Base-by-base conservation (phyloP, 2,113 vertebrate species). In the Serilophus lunatus region DNA sequence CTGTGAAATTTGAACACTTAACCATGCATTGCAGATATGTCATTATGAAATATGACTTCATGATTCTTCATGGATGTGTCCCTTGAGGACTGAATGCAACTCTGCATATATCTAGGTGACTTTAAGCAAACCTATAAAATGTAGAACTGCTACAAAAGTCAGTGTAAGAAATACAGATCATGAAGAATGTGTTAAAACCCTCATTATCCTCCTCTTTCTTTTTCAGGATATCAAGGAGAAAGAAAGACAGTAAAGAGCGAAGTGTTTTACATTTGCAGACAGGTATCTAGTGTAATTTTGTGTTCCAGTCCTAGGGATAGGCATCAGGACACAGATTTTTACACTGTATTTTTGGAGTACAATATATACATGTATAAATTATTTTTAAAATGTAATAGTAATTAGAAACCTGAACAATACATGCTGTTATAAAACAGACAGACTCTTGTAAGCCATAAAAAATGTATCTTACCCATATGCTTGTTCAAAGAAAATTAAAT, bases 91-190 rank as follows among this genome's bases (percentile, higher is more conserved):
- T 35, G 76, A 82, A 85, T 3, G 9, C 69, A 40, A 29, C 35
- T 88, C 59, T 50, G 20, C 53, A 45, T 16, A 65, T 69, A 79
- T 92, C 53, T 92, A 51, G n/a, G 54, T 86, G 83, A 75, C 74
- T 91, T 76, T 82, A 53, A 91, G 53, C 51, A 92, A 92, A 88
- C 35, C 44, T 82, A 64, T 68, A 93, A 84, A 95, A 88, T 47
- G 76, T 66, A 5, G 51, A 88, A 70, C 23, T 77, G 24, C 51
- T 86, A 45, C 18, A 11, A 60, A 3, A 84, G 64, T 44, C 63
- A 17, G 10, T 61, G 31, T 79, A 72, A 79, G 75, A 92, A 92
- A 83, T 49, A 71, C 24, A 84, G 20, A 86, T 88, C 16, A 68
- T 51, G 35, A 93, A 71, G 40, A 71, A 82, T n/a, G 24, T 26